These are phyloP conservation scores for Cheilosia grossa DNA, from an alignment of 2,888 invertebrate species.

Conservation along the genomic window DNA sequence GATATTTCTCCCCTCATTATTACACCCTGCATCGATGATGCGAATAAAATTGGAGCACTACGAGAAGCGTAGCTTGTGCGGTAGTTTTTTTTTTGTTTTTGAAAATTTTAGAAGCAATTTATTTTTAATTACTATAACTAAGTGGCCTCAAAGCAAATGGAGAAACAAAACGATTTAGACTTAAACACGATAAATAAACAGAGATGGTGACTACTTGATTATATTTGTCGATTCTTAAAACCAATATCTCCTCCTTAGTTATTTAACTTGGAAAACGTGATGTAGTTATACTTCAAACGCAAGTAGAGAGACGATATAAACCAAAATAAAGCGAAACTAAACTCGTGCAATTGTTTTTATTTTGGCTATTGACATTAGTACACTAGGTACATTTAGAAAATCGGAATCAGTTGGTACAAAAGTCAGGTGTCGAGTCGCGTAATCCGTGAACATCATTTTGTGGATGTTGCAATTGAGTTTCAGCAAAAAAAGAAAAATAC, in stretches of 20 bases:
- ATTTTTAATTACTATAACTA: conserved; percentile 50
- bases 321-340: neutral
- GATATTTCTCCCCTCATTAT: conserved; percentile 59
- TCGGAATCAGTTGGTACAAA: too few relatives aligned
- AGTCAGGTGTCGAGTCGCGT: too few relatives aligned
- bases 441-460: too few relatives aligned
- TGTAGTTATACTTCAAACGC: neutral
- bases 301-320: conserved; percentile 1
- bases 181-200: conserved; percentile 46
- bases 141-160: conserved; percentile 38
- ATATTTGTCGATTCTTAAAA: conserved; percentile 7
- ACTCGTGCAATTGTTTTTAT: neutral
- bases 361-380: too few relatives aligned
- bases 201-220: conserved; percentile 36
- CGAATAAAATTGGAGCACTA: conserved; percentile 39
- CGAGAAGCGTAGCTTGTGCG: conserved; percentile 5
- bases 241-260: conserved; percentile 11
- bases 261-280: conserved; percentile 5
- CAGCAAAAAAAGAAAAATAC: too few relatives aligned
- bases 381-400: too few relatives aligned
- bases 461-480: too few relatives aligned
- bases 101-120: conserved; percentile 53
- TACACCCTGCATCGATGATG: conserved; percentile 35
- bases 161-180: conserved; percentile 41
- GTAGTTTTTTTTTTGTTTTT: conserved; percentile 37